Conservation (phyloP, 2,888 invertebrate genomes). For the Hybos culiciformis region DNA sequence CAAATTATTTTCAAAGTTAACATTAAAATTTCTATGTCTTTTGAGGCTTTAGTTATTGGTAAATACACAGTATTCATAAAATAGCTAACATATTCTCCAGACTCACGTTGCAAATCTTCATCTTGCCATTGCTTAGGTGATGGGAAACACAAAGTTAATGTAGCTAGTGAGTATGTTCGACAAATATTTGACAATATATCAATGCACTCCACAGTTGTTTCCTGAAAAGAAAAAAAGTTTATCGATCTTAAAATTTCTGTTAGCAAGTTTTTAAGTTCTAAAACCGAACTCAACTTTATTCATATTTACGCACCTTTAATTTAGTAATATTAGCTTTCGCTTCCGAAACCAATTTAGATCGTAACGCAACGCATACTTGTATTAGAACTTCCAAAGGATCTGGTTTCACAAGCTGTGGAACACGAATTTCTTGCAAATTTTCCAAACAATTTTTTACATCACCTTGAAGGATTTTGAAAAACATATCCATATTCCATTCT, state of each 20-base stretch:
- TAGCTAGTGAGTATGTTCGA: conserved; percentile 62
- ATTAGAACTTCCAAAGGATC: conserved; percentile 57
- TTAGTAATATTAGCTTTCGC: conserved; percentile 60
- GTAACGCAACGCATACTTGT: conserved; percentile 65
- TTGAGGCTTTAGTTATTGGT: conserved; percentile 64
- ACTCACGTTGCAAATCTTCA: conserved; percentile 35
- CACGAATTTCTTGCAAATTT: conserved; percentile 42
- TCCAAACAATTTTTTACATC: conserved; percentile 50
- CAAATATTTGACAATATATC: conserved; percentile 60
- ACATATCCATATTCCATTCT: conserved; percentile 60
- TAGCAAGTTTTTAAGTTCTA: background rate
- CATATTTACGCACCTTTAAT: conserved; percentile 44
- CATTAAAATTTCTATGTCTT: conserved; percentile 57
- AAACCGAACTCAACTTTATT: background rate
- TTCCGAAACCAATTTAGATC: conserved; percentile 67
- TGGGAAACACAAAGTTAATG: conserved; percentile 72
- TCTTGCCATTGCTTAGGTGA: conserved; percentile 50
- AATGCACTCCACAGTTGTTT: conserved; percentile 56
- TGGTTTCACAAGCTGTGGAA: conserved; percentile 33
- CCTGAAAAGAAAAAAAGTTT: conserved; percentile 42
- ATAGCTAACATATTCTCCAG: conserved; percentile 54
- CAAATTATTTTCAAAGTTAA: conserved; percentile 70
- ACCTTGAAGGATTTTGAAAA: conserved; percentile 52
- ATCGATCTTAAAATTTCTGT: background rate
- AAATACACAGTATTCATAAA: conserved; percentile 61